These are phyloP conservation scores for Ptilonorhynchus violaceus DNA, from an alignment of 2,113 vertebrate genomes.

Conservation along the genomic window DNA sequence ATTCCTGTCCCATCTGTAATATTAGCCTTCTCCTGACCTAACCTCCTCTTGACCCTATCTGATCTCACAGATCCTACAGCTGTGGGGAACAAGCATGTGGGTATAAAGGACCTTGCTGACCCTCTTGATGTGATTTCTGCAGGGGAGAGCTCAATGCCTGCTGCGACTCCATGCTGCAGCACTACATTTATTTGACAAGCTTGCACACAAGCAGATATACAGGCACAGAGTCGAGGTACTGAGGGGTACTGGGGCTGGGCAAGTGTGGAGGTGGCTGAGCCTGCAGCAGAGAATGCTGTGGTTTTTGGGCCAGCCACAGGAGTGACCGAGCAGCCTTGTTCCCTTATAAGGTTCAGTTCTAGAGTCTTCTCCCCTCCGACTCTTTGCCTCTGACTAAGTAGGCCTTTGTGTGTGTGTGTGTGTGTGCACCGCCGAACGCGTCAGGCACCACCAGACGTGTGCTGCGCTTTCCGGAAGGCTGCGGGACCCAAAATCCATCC, in stretches of 20 bases:
- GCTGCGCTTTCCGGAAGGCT: too few relatives aligned
- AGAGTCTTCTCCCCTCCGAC: too few relatives aligned
- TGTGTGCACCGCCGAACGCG: too few relatives aligned
- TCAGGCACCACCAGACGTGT: too few relatives aligned
- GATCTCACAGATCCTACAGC: not conserved
- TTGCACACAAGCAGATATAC: not conserved
- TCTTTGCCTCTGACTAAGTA: too few relatives aligned
- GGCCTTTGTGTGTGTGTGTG: too few relatives aligned
- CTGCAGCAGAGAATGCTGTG: too few relatives aligned
- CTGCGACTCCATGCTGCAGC: rapidly evolving
- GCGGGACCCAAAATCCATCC: too few relatives aligned
- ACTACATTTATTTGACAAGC: not conserved
- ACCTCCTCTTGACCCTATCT: not conserved
- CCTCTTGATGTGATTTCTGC: not conserved
- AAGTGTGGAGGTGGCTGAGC: too few relatives aligned
- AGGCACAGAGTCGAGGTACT: not conserved
- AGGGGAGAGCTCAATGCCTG: not conserved
- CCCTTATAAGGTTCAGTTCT: too few relatives aligned
- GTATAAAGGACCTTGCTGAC: not conserved
- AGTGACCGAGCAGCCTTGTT: too few relatives aligned
- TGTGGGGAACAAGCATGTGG: not conserved
- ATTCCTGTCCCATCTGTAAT: not conserved
- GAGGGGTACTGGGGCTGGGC: not conserved
- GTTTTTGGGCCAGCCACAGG: too few relatives aligned
- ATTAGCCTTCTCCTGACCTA: not conserved